These are phyloP conservation scores for Phrynocephalus forsythii DNA, from an alignment of 2,797 vertebrate species.

Conservation along the genomic window DNA sequence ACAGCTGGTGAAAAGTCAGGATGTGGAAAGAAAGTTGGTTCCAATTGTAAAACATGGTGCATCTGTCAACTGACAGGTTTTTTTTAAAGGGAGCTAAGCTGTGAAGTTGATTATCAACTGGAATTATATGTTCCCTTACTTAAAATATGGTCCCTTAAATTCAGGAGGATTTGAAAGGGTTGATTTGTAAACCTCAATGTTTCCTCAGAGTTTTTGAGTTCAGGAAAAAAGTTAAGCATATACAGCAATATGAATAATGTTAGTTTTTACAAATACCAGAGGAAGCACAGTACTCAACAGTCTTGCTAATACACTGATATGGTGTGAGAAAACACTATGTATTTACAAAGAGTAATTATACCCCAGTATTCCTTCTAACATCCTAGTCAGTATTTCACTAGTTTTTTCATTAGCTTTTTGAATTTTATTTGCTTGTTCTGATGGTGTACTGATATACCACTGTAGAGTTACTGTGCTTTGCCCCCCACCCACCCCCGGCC, in stretches of 20 bases:
- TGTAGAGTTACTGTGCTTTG: too few relatives aligned
- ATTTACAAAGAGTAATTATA: not conserved
- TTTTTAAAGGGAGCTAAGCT: not conserved
- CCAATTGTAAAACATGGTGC: not conserved
- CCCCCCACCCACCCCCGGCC: too few relatives aligned
- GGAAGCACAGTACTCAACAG: not conserved
- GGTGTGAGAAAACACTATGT: not conserved
- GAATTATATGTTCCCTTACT: not conserved
- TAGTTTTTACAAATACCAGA: not conserved
- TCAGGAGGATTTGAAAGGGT: not conserved
- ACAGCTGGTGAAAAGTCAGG: not conserved
- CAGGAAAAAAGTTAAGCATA: not conserved
- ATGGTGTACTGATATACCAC: too few relatives aligned
- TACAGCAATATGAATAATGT: not conserved
- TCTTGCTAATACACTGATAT: not conserved
- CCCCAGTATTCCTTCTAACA: not conserved
- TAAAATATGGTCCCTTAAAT: not conserved
- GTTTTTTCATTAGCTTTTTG: too few relatives aligned
- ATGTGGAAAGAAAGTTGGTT: not conserved
- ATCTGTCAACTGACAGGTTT: not conserved
- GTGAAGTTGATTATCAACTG: not conserved
- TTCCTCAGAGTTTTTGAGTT: not conserved
- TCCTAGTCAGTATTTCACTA: not conserved
- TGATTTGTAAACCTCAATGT: not conserved
- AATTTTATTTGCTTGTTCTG: too few relatives aligned